Evolutionary conservation across 2,797 vertebrate species (phyloP).

Genomic region (Psittacula derbiana): DNA sequence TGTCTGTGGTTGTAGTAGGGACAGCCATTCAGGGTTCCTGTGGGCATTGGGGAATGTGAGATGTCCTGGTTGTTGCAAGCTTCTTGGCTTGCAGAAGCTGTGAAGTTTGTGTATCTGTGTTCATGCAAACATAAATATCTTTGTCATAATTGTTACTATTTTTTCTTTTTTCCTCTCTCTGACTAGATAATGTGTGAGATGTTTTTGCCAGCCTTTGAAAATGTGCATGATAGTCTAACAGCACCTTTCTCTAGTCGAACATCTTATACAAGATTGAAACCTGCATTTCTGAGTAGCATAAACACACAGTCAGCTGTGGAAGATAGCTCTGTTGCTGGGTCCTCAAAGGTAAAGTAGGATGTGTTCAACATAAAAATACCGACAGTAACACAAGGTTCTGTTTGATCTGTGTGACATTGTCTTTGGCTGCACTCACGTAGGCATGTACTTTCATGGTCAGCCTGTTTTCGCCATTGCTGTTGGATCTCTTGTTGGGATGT

Average conservation of each 20-base stretch:
- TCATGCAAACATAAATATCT: background rate
- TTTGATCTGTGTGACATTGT: background rate
- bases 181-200: conserved; percentile 85
- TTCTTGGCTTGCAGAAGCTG: background rate
- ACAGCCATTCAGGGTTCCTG: background rate
- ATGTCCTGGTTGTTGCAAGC: background rate
- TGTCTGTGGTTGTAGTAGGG: background rate
- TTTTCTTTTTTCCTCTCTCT: background rate
- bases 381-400: background rate
- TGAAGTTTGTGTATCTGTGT: background rate
- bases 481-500: background rate
- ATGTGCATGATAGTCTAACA: conserved; percentile 75
- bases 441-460: background rate
- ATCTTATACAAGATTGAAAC: conserved; percentile 78
- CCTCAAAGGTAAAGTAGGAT: conserved; percentile 74
- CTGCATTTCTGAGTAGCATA: conserved; percentile 75
- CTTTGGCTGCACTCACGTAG: background rate
- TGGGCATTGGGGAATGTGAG: background rate
- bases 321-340: conserved; percentile 65
- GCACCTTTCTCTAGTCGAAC: conserved; percentile 78
- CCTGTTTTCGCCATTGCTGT: background rate
- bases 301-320: conserved; percentile 68
- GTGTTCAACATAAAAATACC: background rate
- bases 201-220: conserved; percentile 88
- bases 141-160: background rate